phyloP scores from a whole-genome alignment of 2,113 vertebrate genomes.

The Empidonax traillii region DNA sequence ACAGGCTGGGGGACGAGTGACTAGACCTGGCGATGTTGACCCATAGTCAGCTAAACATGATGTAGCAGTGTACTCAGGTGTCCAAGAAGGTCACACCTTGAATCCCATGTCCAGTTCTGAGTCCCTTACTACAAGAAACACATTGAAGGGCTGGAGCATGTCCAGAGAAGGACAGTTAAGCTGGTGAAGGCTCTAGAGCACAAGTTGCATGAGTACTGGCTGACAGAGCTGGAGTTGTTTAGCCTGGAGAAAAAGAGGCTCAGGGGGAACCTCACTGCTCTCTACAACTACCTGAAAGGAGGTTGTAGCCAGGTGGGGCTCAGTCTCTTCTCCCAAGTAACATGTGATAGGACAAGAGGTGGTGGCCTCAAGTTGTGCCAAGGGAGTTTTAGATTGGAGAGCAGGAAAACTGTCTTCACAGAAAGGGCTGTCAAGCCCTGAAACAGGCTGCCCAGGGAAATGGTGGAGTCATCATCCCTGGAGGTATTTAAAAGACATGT shows the following conservation, averaged over 20 bases:
- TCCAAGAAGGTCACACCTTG: neutral
- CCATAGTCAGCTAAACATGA: neutral
- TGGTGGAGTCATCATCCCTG: neutral
- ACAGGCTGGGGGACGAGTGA: neutral
- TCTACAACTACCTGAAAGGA: neutral
- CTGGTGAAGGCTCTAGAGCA: neutral
- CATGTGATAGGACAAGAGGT: neutral
- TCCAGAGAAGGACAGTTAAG: neutral
- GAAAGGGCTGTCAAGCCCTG: neutral
- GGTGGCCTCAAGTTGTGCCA: neutral
- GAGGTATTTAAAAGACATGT: neutral
- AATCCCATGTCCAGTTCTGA: neutral
- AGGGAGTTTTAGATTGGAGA: neutral
- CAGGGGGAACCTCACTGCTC: neutral
- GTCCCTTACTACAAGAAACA: no score
- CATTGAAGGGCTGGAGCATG: rapidly evolving
- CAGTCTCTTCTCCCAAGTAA: neutral
- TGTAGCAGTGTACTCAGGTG: neutral
- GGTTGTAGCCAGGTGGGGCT: neutral
- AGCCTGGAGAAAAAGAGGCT: neutral
- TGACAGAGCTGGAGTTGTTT: neutral
- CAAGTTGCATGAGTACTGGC: neutral
- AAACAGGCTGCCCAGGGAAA: neutral
- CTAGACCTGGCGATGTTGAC: neutral
- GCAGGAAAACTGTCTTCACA: neutral